Base-by-base conservation (phyloP, 64 coral and sea anemone species). In the Stichodactyla mertensii region DNA sequence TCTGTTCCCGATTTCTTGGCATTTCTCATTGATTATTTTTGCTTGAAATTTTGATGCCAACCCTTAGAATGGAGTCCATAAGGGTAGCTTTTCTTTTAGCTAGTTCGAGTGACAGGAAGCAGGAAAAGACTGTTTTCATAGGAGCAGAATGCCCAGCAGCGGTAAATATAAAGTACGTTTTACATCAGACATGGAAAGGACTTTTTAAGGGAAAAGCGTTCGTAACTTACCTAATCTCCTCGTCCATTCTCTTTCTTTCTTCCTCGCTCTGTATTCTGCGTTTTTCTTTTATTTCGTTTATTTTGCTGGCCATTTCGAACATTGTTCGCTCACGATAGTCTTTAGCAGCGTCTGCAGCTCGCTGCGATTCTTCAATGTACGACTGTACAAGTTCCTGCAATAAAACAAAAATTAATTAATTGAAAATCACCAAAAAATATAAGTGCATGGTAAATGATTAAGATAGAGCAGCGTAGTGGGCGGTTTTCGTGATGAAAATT, bases 291-390 rank as follows among this genome's bases (percentile, higher is more conserved):
- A 99, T 99, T 52, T 92, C 59, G 66, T 99, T 90, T 61, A 99
- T 99, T 85, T 95, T 99, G 85, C 93, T 84, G 24, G 97, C 93
- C 93, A 99, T 99, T 16, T 92, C 90, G 82, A 95, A 99, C 90
- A 94, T 99, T 16, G 93, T 93, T 77, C 91, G 93, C 20, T 99
- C 97, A 18, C 90, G 93, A 67, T 90, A 99, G 88, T 99, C 93
- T 55, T 95, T 99, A 10, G 97, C 97, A 27, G 93, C 90, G 58
- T 95, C 87, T 0, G 93, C 91, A 0, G 97, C 97, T 22, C 79
- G 85, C 62, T 92, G 87, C 10, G 97, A 93, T 23, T 99, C 90
- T 18, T 91, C 74, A 2, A 78, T 59, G 71, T 99, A 99, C 27
- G 85, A 88, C 67, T 94, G 80, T 14, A 92, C 86, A 11, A 99